Conservation (phyloP, 2,113 vertebrate species). For the Columba livia region DNA sequence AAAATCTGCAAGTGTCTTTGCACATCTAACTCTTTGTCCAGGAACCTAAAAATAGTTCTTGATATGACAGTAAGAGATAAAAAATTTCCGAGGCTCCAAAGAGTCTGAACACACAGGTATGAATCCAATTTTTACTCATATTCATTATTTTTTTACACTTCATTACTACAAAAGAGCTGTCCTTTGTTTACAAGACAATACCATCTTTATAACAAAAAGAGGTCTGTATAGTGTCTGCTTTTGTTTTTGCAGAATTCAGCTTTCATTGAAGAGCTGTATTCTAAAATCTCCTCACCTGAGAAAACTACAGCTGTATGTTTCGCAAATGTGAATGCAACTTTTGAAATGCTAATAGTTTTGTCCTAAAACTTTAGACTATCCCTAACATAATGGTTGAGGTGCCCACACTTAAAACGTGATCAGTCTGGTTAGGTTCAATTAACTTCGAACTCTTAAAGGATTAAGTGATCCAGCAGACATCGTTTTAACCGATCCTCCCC, state of each 20-base stretch:
- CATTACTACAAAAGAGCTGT: neutral
- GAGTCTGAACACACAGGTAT: neutral
- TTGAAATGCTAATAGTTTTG: neutral
- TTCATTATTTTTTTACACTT: neutral
- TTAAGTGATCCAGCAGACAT: neutral
- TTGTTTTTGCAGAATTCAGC: neutral
- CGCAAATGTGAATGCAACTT: neutral
- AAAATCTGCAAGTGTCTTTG: neutral
- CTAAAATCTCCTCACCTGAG: neutral
- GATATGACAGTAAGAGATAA: neutral
- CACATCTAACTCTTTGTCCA: neutral
- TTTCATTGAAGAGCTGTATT: neutral
- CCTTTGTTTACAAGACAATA: slow-evolving; percentile 42
- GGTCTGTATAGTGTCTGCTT: neutral
- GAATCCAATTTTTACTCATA: neutral
- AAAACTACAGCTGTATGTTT: neutral
- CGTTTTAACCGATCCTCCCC: neutral
- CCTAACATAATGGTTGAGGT: neutral
- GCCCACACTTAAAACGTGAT: neutral
- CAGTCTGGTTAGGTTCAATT: neutral
- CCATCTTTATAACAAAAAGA: neutral
- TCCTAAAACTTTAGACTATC: neutral
- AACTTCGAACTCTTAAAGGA: neutral
- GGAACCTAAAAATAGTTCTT: neutral
- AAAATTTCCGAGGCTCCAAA: neutral